A percentile compares a stretch with the other conserved stretches of the same genome.
Evolutionary conservation across 2,888 invertebrate genomes (phyloP).

Genomic region (Anagyrus pseudococci): DNA sequence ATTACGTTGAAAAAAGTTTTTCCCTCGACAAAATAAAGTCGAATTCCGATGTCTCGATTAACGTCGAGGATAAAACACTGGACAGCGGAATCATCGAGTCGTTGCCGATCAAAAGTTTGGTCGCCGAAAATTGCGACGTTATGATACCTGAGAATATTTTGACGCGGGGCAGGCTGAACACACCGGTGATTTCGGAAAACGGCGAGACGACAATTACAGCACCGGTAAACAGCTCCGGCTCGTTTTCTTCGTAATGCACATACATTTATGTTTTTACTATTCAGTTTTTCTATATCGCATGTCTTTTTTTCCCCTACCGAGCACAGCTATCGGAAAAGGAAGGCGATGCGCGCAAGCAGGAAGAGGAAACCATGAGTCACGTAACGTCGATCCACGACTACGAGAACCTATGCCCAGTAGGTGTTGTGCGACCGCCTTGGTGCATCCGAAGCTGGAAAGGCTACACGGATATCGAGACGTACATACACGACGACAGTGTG

Average conservation of each 20-base stretch:
- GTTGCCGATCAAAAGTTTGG: conserved; percentile 27
- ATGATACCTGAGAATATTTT: conserved; percentile 41
- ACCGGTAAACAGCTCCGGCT: conserved; percentile 13
- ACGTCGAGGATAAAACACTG: conserved; percentile 27
- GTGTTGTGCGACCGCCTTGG: conserved; percentile 71
- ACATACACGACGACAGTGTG: conserved; percentile 70
- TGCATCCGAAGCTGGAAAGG: conserved; percentile 72
- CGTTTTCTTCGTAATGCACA: background rate
- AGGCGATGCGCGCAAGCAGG: too few relatives aligned
- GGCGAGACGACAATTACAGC: conserved; percentile 17
- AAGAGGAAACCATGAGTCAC: conserved; percentile 56
- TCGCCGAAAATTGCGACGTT: conserved; percentile 17
- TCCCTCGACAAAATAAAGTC: conserved; percentile 32
- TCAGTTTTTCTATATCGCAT: background rate
- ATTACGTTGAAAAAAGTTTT: conserved; percentile 42
- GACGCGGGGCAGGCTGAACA: conserved; percentile 43
- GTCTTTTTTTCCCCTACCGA: background rate
- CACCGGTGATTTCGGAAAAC: conserved; percentile 39
- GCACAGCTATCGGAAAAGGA: background rate
- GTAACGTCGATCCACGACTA: conserved; percentile 71
- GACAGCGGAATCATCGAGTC: conserved; percentile 26
- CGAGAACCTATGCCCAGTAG: conserved; percentile 72
- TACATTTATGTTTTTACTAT: background rate
- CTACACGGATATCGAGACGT: conserved; percentile 71
- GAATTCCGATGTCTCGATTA: conserved; percentile 23